phyloP scores from a whole-genome alignment of 1,140 invertebrate species.

The Eriocheir sinensis region DNA sequence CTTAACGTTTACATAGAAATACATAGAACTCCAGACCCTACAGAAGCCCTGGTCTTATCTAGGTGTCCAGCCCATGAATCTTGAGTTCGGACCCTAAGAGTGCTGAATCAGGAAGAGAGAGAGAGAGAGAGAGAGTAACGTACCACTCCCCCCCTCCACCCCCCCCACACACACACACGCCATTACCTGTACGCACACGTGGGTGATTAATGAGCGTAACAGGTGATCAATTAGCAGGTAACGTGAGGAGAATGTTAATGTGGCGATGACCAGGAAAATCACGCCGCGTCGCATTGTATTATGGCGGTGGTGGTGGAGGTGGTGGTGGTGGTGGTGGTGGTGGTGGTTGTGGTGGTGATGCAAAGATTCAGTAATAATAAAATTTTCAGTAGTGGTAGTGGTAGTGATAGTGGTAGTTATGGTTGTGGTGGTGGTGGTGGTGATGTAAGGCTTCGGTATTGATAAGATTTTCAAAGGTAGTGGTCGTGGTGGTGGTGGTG shows the following conservation, averaged over 20 bases:
- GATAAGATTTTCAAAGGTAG: background rate
- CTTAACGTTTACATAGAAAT: too few relatives aligned
- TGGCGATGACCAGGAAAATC: background rate
- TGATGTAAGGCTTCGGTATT: background rate
- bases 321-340: background rate
- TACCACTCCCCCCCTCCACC: too few relatives aligned
- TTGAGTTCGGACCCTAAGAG: too few relatives aligned
- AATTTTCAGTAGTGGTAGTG: background rate
- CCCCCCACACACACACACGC: too few relatives aligned
- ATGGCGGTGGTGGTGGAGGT: background rate
- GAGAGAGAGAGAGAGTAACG: background rate
- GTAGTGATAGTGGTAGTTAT: background rate
- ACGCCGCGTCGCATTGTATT: background rate
- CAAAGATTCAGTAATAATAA: background rate
- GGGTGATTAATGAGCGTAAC: background rate
- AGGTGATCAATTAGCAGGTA: background rate
- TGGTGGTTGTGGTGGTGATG: too few relatives aligned
- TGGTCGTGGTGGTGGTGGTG: conserved; percentile 34
- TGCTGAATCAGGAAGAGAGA: background rate
- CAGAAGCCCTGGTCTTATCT: too few relatives aligned
- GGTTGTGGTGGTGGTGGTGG: background rate
- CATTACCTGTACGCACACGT: too few relatives aligned
- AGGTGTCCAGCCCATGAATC: too few relatives aligned
- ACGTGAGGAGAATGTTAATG: background rate
- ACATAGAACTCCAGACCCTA: too few relatives aligned